phyloP scores from a whole-genome alignment of 2,797 vertebrate genomes.

The Argyrosomus regius region DNA sequence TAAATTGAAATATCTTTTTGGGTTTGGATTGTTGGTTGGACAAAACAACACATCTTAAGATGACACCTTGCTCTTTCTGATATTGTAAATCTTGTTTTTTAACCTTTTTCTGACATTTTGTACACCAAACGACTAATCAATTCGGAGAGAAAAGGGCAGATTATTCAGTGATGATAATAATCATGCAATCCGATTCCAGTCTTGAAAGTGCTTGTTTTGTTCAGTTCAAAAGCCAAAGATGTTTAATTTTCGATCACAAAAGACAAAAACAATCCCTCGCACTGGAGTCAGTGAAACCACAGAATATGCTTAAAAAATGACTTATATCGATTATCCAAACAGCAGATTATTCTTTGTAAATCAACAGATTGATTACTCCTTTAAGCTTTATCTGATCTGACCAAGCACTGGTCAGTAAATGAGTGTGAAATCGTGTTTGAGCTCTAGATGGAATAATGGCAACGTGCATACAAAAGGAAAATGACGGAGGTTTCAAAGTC shows the following conservation, averaged over 20 bases:
- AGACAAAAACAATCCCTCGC: background rate
- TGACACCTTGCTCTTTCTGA: background rate
- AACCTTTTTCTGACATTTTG: background rate
- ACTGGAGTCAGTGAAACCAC: background rate
- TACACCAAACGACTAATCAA: background rate
- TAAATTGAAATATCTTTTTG: background rate
- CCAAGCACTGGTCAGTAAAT: background rate
- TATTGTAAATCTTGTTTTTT: background rate
- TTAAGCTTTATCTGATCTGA: conserved; percentile 10
- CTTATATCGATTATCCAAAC: background rate
- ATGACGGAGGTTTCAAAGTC: conserved; percentile 50
- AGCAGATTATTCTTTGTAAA: background rate
- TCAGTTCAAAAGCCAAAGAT: background rate
- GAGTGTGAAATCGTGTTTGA: background rate
- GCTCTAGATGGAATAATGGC: background rate
- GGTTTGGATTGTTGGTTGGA: background rate
- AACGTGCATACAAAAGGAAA: conserved; percentile 2
- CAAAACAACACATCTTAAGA: background rate
- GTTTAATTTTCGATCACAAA: background rate
- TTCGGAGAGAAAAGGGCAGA: background rate
- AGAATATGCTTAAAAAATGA: background rate
- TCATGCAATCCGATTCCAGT: background rate
- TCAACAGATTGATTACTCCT: too few species aligned
- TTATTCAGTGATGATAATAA: background rate
- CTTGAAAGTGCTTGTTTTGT: background rate